A percentile compares a stretch with the other conserved stretches of the same genome.
Conservation (phyloP, 2,113 vertebrate species). For the Cebus imitator region DNA sequence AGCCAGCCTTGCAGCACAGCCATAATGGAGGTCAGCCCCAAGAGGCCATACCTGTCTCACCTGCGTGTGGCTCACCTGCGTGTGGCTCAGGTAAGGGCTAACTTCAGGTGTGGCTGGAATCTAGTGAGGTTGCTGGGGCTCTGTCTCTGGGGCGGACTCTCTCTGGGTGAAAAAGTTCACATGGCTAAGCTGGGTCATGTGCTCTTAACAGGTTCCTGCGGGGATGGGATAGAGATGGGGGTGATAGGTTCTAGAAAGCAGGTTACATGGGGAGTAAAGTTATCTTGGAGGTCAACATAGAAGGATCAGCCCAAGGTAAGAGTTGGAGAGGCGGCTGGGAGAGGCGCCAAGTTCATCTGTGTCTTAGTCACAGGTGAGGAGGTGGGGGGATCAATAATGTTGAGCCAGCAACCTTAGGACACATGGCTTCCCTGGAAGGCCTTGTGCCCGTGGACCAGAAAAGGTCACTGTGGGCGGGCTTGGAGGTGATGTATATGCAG, state of each 20-base stretch:
- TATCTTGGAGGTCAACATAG: not conserved
- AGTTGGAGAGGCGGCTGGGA: not conserved
- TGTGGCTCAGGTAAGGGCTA: not conserved
- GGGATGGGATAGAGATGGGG: not conserved
- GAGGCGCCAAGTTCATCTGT: not conserved
- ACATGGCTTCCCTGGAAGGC: not conserved
- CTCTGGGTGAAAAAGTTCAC: not conserved
- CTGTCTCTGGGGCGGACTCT: not conserved
- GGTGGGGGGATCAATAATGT: not conserved
- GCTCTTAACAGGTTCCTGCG: not conserved
- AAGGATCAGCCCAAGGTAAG: not conserved
- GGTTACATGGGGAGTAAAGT: not conserved
- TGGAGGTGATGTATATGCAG: rapidly evolving
- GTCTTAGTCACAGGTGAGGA: not conserved
- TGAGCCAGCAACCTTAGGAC: not conserved
- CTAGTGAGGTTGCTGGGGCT: not conserved
- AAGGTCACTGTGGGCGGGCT: not conserved
- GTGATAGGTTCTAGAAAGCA: not conserved
- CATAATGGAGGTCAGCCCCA: rapidly evolving
- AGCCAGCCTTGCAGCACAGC: not conserved
- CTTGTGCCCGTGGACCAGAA: not conserved
- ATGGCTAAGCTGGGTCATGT: not conserved
- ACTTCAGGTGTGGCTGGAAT: not conserved
- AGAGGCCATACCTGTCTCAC: not conserved
- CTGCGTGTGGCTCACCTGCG: not conserved